Conservation (phyloP, 2,888 invertebrate genomes). For the Corythucha ciliata region DNA sequence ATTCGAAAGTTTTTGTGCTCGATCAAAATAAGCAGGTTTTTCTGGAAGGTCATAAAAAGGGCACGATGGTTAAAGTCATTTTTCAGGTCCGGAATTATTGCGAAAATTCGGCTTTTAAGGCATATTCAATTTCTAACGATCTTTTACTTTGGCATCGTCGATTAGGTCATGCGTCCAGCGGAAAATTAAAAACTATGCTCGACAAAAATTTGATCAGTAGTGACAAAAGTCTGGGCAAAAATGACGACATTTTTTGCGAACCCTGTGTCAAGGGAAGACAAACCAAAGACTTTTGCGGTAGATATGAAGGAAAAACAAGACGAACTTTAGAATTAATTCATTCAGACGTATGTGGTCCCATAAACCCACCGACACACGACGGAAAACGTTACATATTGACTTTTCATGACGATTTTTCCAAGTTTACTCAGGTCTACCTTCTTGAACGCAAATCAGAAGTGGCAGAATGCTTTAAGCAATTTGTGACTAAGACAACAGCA, state of each 20-base stretch:
- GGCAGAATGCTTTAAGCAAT: not conserved
- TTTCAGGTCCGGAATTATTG: not conserved
- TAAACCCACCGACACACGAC: not conserved
- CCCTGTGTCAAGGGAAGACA: not conserved
- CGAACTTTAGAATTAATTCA: not conserved
- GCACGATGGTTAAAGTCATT: not conserved
- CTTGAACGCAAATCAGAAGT: not conserved
- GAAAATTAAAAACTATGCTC: not conserved
- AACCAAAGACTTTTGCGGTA: not conserved
- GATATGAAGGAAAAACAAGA: not conserved
- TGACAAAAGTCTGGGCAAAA: not conserved
- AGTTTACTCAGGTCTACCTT: not conserved
- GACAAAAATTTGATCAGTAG: too few relatives aligned
- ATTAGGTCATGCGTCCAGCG: not conserved
- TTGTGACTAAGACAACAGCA: not conserved
- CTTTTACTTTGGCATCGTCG: not conserved
- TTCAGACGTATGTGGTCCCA: not conserved
- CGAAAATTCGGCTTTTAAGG: not conserved
- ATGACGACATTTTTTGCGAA: not conserved
- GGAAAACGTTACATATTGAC: not conserved
- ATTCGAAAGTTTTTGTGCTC: not conserved
- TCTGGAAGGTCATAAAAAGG: slow-evolving; percentile 10
- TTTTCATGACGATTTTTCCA: not conserved
- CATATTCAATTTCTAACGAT: not conserved
- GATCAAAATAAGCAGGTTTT: slow-evolving; percentile 1